Percentiles rank a stretch among this genome's conserved stretches.
phyloP scores from a whole-genome alignment of 1,140 invertebrate genomes.

The Pantala flavescens region DNA sequence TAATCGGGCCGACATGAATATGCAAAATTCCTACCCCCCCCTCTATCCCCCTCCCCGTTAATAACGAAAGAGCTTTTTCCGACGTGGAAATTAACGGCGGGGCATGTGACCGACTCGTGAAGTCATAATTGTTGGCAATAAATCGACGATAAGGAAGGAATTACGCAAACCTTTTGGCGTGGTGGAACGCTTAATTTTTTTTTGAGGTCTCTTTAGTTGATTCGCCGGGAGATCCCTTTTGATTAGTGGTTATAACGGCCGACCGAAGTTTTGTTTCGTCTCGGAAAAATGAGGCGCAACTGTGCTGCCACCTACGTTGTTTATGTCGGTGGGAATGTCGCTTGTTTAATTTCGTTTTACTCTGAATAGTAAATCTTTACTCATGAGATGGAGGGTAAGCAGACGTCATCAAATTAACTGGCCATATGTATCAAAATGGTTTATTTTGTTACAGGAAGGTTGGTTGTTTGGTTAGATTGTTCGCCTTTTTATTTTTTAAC shows the following conservation, averaged over 20 bases:
- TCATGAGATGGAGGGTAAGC: no score
- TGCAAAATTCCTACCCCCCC: not conserved
- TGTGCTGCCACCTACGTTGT: no score
- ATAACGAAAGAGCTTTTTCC: not conserved
- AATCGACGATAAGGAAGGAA: conserved; percentile 5
- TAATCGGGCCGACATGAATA: conserved; percentile 5
- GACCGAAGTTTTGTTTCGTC: no score
- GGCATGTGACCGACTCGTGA: not conserved
- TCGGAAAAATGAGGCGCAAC: no score
- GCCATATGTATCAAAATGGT: no score
- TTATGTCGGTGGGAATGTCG: no score
- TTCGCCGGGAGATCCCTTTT: not conserved
- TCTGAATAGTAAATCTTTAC: no score
- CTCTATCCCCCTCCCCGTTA: not conserved
- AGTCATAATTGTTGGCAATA: not conserved
- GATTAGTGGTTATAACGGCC: not conserved
- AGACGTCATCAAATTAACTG: no score
- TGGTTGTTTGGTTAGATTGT: no score
- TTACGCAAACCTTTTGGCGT: not conserved
- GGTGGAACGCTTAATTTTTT: not conserved
- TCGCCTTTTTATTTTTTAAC: no score
- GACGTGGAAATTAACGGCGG: not conserved
- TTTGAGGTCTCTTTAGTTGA: not conserved
- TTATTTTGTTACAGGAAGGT: no score
- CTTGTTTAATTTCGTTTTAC: no score